phyloP scores from a whole-genome alignment of 2,888 invertebrate genomes.

The Callosobruchus maculatus region DNA sequence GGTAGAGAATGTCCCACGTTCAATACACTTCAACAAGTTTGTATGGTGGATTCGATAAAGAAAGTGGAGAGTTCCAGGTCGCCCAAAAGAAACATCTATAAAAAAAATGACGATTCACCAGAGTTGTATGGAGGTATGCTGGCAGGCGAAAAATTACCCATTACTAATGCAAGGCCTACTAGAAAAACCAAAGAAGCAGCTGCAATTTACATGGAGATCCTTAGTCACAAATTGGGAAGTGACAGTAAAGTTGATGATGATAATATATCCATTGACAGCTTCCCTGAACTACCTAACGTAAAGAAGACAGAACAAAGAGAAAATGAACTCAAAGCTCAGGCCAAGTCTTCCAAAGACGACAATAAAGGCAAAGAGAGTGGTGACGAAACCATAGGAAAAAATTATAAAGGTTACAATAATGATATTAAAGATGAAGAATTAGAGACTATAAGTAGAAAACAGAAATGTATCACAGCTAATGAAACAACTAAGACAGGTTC shows the following conservation, averaged over 20 bases:
- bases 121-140: conserved; percentile 1
- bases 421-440: conserved; percentile 22
- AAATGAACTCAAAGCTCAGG: conserved; percentile 55
- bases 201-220: conserved; percentile 69
- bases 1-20: conserved; percentile 8
- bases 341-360: conserved; percentile 29
- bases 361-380: conserved; percentile 10
- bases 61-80: not conserved
- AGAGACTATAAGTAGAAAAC: conserved; percentile 10
- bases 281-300: conserved; percentile 64
- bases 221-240: conserved; percentile 65
- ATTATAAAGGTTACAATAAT: conserved; percentile 11
- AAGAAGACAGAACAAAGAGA: conserved; percentile 60
- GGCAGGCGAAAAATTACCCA: conserved; percentile 12
- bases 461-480: not conserved
- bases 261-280: conserved; percentile 62
- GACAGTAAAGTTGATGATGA: conserved; percentile 63
- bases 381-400: conserved; percentile 13
- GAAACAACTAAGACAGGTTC: not conserved
- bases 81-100: not conserved
- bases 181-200: conserved; percentile 75
- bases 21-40: not conserved
- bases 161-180: conserved; percentile 49
- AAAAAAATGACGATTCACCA: conserved; percentile 3
- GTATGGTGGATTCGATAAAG: not conserved